phyloP scores from a whole-genome alignment of 2,888 invertebrate species.

The Megamerina dolium region DNA sequence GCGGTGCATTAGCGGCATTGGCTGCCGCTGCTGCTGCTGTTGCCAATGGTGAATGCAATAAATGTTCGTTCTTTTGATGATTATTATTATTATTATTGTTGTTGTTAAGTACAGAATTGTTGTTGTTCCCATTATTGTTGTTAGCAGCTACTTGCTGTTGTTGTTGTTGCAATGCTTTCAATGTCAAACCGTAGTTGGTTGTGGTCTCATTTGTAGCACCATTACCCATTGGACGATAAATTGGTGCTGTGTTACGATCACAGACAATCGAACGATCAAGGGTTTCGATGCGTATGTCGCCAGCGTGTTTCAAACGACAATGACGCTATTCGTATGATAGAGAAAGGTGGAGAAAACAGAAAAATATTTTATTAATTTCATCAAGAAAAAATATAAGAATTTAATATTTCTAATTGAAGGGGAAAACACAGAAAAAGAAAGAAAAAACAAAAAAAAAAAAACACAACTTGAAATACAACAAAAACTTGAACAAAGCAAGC shows the following conservation, averaged over 20 bases:
- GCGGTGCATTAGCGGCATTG: constrained; percentile 34
- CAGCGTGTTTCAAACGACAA: constrained; percentile 72
- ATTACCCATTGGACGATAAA: constrained; percentile 42
- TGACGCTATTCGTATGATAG: constrained; percentile 56
- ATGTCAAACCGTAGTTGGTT: constrained; percentile 21
- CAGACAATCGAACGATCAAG: constrained; percentile 39
- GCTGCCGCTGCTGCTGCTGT: constrained; percentile 29
- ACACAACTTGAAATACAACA: too few relatives aligned
- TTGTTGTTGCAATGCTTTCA: constrained; percentile 24
- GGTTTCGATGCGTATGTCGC: constrained; percentile 64
- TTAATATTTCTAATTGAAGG: neutral
- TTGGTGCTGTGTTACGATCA: constrained; percentile 31
- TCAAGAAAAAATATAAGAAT: constrained; percentile 1
- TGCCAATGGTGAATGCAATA: constrained; percentile 26
- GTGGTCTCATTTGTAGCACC: constrained; percentile 23
- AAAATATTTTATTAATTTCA: too few relatives aligned
- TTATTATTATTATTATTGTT: constrained; percentile 20
- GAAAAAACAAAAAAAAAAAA: neutral
- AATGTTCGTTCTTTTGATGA: constrained; percentile 18
- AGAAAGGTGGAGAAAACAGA: constrained; percentile 6
- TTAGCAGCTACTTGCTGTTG: constrained; percentile 20
- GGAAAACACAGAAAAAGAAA: neutral
- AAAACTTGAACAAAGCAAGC: too few relatives aligned
- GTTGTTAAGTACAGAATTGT: constrained; percentile 23
- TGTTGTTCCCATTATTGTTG: constrained; percentile 15